Percentiles rank a stretch among this genome's conserved stretches.
Conservation (phyloP, 2,797 vertebrate species). For the Spizella passerina region DNA sequence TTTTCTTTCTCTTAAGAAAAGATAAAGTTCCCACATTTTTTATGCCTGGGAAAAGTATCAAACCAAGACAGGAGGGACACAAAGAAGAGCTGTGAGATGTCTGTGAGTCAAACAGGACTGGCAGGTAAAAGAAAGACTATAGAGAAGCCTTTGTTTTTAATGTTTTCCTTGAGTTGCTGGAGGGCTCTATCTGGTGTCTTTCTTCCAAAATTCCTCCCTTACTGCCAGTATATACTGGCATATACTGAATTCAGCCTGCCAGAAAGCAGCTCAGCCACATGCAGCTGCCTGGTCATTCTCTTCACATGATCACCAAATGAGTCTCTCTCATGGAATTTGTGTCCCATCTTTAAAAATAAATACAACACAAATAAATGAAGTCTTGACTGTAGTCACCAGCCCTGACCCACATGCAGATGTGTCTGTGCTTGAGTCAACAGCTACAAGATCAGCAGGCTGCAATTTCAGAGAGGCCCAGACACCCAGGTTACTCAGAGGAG, state of each 20-base stretch:
- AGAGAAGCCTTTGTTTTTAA: neutral
- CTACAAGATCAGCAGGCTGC: neutral
- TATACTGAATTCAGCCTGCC: neutral
- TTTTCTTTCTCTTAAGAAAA: neutral
- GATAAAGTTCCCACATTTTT: neutral
- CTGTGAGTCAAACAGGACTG: neutral
- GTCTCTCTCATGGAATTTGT: slow-evolving; percentile 36
- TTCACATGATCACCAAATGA: slow-evolving; percentile 39
- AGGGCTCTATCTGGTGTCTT: neutral
- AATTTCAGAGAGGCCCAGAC: neutral
- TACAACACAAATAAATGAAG: neutral
- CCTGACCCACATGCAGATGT: neutral
- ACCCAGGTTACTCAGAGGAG: neutral
- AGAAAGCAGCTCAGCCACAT: neutral
- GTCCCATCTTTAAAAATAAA: slow-evolving; percentile 42
- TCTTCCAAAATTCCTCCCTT: neutral
- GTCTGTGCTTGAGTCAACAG: slow-evolving; percentile 34
- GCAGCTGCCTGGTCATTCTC: neutral
- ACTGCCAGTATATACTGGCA: neutral
- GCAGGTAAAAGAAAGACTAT: neutral
- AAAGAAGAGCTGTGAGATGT: neutral
- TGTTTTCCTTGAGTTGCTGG: neutral
- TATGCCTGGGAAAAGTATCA: neutral
- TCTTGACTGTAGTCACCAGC: neutral
- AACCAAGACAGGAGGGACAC: neutral